phyloP scores from a whole-genome alignment of 2,113 vertebrate species.

The Coryphaenoides rupestris region DNA sequence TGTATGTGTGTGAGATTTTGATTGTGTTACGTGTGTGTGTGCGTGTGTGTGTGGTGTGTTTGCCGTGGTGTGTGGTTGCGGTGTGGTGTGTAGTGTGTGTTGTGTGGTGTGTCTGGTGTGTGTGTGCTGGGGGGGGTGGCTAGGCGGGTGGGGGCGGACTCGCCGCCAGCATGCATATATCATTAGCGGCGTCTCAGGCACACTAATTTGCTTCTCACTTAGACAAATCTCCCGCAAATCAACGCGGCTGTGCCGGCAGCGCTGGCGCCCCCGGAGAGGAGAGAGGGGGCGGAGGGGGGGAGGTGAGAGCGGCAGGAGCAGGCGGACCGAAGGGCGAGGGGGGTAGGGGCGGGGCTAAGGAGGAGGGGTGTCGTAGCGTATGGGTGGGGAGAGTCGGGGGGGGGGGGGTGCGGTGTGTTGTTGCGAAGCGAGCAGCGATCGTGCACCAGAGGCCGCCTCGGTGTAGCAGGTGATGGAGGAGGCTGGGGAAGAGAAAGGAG shows the following conservation, averaged over 20 bases:
- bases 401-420: conserved; percentile 21
- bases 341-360: conserved; percentile 14
- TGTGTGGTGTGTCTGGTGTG: no score
- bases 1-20: no score
- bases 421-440: conserved; percentile 54
- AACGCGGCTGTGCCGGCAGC: conserved; percentile 72
- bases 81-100: no score
- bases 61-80: no score
- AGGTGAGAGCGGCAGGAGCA: conserved; percentile 60
- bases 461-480: conserved; percentile 68
- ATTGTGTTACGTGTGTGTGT: no score
- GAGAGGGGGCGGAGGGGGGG: conserved; percentile 68
- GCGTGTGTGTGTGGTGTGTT: no score
- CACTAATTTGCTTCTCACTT: conserved; percentile 84
- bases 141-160: conserved; percentile 13
- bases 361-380: conserved; percentile 38
- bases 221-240: conserved; percentile 81
- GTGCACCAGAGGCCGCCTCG: conserved; percentile 73
- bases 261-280: conserved; percentile 59
- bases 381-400: conserved; percentile 8
- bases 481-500: conserved; percentile 32
- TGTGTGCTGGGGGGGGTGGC: conserved; percentile 6
- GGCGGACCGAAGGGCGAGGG: neutral
- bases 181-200: conserved; percentile 73
- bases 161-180: conserved; percentile 73